Conservation (phyloP, 2,113 vertebrate species). For the Okapia johnstoni region DNA sequence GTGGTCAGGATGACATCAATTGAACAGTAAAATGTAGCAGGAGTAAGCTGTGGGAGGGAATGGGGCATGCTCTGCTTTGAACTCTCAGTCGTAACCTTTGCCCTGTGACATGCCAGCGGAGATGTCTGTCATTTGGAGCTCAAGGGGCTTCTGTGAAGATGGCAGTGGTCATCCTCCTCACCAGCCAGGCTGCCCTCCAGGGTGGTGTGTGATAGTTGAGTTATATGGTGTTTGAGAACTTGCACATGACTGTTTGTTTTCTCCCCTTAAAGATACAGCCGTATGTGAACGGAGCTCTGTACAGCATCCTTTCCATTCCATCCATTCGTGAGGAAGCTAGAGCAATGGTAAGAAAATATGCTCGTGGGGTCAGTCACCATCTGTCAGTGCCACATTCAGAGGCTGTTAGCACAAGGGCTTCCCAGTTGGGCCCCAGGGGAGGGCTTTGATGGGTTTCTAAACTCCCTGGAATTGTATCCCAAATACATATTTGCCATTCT, state of each 20-base stretch:
- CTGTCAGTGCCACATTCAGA: not conserved
- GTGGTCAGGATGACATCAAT: not conserved
- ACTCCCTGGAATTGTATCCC: not conserved
- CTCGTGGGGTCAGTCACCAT: not conserved
- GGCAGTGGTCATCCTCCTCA: rapidly evolving
- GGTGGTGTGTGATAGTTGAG: not conserved
- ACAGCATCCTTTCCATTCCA: constrained; percentile 92
- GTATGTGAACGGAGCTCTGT: constrained; percentile 94
- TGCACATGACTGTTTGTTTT: not conserved
- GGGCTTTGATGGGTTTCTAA: not conserved
- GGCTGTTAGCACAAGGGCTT: rapidly evolving
- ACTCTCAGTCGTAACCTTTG: not conserved
- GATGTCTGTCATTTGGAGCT: not conserved
- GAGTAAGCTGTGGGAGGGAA: not conserved
- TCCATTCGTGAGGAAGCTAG: constrained; percentile 91
- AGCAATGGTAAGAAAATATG: constrained; percentile 90
- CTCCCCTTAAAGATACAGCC: constrained; percentile 86
- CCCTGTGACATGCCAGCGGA: not conserved
- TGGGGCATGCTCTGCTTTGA: not conserved
- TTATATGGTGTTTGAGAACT: not conserved
- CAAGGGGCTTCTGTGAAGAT: not conserved
- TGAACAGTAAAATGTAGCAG: not conserved
- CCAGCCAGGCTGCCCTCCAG: not conserved
- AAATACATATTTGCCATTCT: not conserved
- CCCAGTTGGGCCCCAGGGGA: not conserved